Evolutionary conservation across 2,797 vertebrate species (phyloP).

Genomic region (Hydrophis major): DNA sequence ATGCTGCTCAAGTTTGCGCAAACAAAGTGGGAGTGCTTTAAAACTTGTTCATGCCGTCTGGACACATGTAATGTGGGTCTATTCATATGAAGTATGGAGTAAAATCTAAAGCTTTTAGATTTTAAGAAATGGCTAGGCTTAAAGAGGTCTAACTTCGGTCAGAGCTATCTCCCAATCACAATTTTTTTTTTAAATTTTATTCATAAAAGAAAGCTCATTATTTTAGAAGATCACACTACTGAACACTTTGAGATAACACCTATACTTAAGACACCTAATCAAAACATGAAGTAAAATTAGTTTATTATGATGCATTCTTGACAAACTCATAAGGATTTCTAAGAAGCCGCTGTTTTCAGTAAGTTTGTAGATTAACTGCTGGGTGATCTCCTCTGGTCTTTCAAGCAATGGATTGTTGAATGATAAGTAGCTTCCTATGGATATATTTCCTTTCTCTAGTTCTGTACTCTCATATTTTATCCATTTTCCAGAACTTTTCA

Average conservation of each 20-base stretch:
- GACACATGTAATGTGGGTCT: neutral
- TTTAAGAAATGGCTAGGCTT: neutral
- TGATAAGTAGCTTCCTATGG: neutral
- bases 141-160: neutral
- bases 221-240: neutral
- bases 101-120: neutral
- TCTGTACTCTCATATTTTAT: neutral
- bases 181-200: neutral
- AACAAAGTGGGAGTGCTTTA: neutral
- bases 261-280: neutral
- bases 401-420: neutral
- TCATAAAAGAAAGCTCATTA: neutral
- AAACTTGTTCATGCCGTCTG: neutral
- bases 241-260: neutral
- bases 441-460: neutral
- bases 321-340: neutral
- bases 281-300: neutral
- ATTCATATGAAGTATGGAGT: neutral
- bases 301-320: neutral
- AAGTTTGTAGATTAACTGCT: neutral
- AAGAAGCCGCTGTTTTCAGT: neutral
- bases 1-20: neutral
- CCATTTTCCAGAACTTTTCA: neutral
- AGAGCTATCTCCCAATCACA: neutral
- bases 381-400: neutral